Base-by-base conservation (phyloP, 2,888 invertebrate species). In the Reticulitermes lucifugus region DNA sequence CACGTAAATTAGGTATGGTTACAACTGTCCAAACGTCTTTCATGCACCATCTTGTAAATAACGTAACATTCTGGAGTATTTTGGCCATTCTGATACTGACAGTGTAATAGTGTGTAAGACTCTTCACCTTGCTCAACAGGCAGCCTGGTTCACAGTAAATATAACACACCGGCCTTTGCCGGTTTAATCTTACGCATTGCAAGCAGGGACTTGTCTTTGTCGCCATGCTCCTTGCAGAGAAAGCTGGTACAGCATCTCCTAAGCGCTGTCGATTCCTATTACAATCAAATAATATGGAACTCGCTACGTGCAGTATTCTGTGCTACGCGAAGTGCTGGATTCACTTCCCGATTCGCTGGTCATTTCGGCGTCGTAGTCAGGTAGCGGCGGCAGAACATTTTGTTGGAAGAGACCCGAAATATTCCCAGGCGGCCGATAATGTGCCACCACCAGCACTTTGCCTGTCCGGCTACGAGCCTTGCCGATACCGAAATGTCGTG, bases 351-450 rank as follows among this genome's bases (percentile, higher is more conserved):
- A 87, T 82, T 86, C 87, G 77, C 87, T 87, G 41, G 86, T 86
- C 79, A 84, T 84, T 59, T 85, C 85, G 73, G 80, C 85, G 80
- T 85, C 85, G 71, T 75, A 77, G 83, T 86, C 86, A 21, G 83
- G 85, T 46, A 94, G 90, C 0, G 96, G 96, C 0, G 95, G 95
- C 79, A 94, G 91, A n/a, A 97, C 96, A 91, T 97, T 97, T 84
- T 93, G 92, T 88, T 95, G 93, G 90, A 96, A 97, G 43, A 93
- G 93, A 12, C 96, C 96, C 2, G 95, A 93, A 60, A 94, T 90
- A 90, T 97, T 97, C 46, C 96, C 97, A 0, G 96, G 94, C 0
- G 97, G 97, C 70, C 94, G 93, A 90, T 97, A 97, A 91, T 96
- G 96, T 25, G 96, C 96, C 0, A 97, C 97, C 0, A 97, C 96